These are phyloP conservation scores for Phoebastria nigripes DNA, from an alignment of 2,797 vertebrate species.

Conservation along the genomic window DNA sequence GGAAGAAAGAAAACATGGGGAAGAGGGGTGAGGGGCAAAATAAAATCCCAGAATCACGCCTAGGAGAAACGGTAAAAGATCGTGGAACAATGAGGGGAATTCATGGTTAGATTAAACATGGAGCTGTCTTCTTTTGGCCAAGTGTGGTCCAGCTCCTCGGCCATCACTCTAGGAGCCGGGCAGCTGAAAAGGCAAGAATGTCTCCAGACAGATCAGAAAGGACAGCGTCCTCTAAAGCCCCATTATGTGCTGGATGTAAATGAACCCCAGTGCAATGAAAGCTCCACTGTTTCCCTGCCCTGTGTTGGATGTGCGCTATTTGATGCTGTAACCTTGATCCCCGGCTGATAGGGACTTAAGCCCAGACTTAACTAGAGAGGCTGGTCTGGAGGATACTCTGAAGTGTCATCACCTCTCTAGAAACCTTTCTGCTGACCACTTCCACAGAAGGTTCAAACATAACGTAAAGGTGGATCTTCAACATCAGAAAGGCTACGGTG, in stretches of 20 bases:
- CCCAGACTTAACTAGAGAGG: background rate
- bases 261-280: slow-evolving; percentile 29
- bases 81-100: slow-evolving; percentile 52
- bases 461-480: background rate
- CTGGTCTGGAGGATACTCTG: background rate
- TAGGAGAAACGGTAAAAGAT: background rate
- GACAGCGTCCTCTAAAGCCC: background rate
- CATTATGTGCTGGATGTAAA: slow-evolving; percentile 44
- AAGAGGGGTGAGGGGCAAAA: background rate
- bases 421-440: background rate
- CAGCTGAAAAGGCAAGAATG: slow-evolving; percentile 59
- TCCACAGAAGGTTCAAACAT: background rate
- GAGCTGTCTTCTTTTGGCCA: background rate
- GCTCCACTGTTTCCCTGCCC: slow-evolving; percentile 32
- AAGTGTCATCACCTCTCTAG: background rate
- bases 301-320: background rate
- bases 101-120: slow-evolving; percentile 43
- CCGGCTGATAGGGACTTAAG: background rate
- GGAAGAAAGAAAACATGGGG: slow-evolving; percentile 29
- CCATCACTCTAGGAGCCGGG: slow-evolving; percentile 5
- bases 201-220: background rate
- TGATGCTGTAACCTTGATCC: slow-evolving; percentile 44
- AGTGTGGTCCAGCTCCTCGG: background rate
- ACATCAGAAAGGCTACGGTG: background rate
- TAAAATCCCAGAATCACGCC: background rate